These are phyloP conservation scores for Pediacus dermestoides DNA, from an alignment of 2,888 invertebrate species.

Conservation along the genomic window DNA sequence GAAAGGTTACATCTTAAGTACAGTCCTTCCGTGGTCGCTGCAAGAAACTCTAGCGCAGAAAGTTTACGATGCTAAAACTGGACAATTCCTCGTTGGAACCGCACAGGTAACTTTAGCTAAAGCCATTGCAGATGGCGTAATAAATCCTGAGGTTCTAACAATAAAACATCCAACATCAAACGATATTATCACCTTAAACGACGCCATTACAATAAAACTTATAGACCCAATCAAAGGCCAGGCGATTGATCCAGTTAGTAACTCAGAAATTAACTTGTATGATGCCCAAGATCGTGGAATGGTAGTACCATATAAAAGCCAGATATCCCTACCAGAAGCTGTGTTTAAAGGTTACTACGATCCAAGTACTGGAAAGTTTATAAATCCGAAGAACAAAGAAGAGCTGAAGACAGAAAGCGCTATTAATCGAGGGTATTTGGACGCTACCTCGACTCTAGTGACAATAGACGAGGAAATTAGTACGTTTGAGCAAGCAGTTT, in stretches of 20 bases:
- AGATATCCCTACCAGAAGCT: conserved; percentile 81
- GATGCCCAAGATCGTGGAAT: conserved; percentile 83
- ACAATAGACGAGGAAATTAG: conserved; percentile 75
- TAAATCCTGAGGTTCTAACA: conserved; percentile 73
- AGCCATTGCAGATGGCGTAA: conserved; percentile 69
- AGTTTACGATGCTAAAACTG: conserved; percentile 71
- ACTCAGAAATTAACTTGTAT: conserved; percentile 70
- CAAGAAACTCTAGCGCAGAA: conserved; percentile 80
- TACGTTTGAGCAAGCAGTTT: conserved; percentile 79
- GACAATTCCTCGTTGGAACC: conserved; percentile 67
- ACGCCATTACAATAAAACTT: conserved; percentile 73
- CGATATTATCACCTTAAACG: conserved; percentile 74
- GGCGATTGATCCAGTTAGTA: conserved; percentile 70
- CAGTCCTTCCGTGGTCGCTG: conserved; percentile 74
- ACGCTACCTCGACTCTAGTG: conserved; percentile 82
- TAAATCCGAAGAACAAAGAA: conserved; percentile 74
- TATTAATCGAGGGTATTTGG: conserved; percentile 78
- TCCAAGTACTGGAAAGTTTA: conserved; percentile 76
- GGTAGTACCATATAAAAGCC: conserved; percentile 76
- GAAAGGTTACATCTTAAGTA: conserved; percentile 76
- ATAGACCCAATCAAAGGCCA: conserved; percentile 78
- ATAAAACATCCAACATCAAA: conserved; percentile 77
- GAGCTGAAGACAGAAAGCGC: conserved; percentile 79
- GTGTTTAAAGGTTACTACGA: conserved; percentile 91
- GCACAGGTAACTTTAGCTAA: conserved; percentile 68